A percentile compares a stretch with the other conserved stretches of the same genome.
phyloP scores from a whole-genome alignment of 1,140 invertebrate species.

The Paramacrobiotus metropolitanus region DNA sequence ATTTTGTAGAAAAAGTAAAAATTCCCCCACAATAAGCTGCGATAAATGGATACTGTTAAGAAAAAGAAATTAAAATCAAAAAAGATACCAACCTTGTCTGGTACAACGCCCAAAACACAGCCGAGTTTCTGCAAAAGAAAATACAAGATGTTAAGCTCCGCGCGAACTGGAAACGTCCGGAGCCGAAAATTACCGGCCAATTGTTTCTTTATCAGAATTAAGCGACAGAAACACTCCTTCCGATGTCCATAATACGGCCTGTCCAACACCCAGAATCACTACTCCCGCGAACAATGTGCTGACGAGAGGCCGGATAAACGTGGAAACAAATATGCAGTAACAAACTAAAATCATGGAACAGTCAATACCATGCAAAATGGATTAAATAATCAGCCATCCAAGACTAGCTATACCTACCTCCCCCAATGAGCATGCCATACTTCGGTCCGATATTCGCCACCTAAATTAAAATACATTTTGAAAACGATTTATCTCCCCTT shows the following conservation, averaged over 20 bases:
- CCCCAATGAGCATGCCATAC: slow-evolving; percentile 57
- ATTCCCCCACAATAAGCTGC: slow-evolving; percentile 75
- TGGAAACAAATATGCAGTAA: neutral
- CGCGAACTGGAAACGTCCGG: no score
- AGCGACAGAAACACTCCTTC: slow-evolving; percentile 80
- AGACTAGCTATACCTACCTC: slow-evolving; percentile 11
- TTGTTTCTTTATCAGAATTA: slow-evolving; percentile 60
- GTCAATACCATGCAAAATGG: neutral
- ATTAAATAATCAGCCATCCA: neutral
- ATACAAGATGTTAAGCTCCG: neutral
- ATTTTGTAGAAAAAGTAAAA: slow-evolving; percentile 76
- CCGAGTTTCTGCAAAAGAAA: slow-evolving; percentile 49
- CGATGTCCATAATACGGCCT: slow-evolving; percentile 29
- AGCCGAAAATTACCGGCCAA: slow-evolving; percentile 22
- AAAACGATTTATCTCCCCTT: neutral
- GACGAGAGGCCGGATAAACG: neutral
- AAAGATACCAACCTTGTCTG: slow-evolving; percentile 30
- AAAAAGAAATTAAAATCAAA: slow-evolving; percentile 20
- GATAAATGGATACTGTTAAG: no score
- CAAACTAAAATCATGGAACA: neutral
- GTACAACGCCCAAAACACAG: slow-evolving; percentile 82
- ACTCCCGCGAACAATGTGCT: neutral
- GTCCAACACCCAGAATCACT: neutral
- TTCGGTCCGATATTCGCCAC: slow-evolving; percentile 57
- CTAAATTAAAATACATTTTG: neutral